Evolutionary conservation across 1,140 invertebrate genomes (phyloP).

Genomic region (Lepidurus apus): DNA sequence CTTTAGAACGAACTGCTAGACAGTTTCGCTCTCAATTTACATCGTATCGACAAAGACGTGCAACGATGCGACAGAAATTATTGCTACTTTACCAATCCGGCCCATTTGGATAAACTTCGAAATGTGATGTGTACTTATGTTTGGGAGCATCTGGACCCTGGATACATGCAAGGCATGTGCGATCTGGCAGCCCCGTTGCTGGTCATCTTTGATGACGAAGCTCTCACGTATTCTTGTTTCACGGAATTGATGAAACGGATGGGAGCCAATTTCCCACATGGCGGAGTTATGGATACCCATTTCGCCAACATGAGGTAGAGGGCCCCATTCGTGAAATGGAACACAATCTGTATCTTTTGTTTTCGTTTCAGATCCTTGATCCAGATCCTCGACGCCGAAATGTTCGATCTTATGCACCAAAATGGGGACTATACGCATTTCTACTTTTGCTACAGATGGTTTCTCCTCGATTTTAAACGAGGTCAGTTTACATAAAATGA

Average conservation of each 20-base stretch:
- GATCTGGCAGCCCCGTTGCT: constrained; percentile 87
- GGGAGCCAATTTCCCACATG: constrained; percentile 85
- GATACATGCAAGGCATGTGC: constrained; percentile 91
- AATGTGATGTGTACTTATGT: constrained; percentile 97
- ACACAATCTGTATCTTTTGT: constrained; percentile 26
- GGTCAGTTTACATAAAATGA: constrained; percentile 46
- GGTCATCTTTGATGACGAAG: constrained; percentile 87
- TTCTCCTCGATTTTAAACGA: constrained; percentile 69
- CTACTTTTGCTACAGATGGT: constrained; percentile 96
- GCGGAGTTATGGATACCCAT: constrained; percentile 88
- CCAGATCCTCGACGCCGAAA: constrained; percentile 84
- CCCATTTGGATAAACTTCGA: constrained; percentile 87
- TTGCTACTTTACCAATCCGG: constrained; percentile 73
- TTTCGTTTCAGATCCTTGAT: constrained; percentile 56
- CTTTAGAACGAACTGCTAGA: constrained; percentile 73
- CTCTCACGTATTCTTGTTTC: constrained; percentile 86
- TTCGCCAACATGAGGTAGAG: constrained; percentile 87
- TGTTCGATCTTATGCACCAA: constrained; percentile 89
- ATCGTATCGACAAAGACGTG: constrained; percentile 94
- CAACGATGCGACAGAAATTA: constrained; percentile 90
- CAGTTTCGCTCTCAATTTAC: constrained; percentile 80
- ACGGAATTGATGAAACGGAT: constrained; percentile 83
- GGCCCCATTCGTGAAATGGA: constrained; percentile 44
- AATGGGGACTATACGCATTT: constrained; percentile 95
- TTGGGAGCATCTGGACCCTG: constrained; percentile 86